phyloP scores from a whole-genome alignment of 1,140 invertebrate genomes.

The Drosophila biarmipes region DNA sequence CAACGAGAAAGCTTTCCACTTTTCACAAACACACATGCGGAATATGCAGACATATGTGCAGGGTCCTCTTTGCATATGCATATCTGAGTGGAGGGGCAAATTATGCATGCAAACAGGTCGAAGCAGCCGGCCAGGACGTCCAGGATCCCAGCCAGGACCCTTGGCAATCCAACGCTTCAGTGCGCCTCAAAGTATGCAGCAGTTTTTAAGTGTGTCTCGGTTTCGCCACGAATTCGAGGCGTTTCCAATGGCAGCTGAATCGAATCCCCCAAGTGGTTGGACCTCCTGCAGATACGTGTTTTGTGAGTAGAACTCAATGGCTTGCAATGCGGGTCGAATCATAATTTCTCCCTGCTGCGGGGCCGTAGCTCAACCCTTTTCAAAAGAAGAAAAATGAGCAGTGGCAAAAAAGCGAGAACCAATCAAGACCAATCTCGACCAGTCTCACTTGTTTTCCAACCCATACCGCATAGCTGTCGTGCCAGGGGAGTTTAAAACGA shows the following conservation, averaged over 20 bases:
- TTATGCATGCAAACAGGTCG: constrained; percentile 56
- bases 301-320: constrained; percentile 40
- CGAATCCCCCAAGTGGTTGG: constrained; percentile 5
- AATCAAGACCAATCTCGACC: constrained; percentile 35
- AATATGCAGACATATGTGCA: constrained; percentile 24
- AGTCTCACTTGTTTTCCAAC: constrained; percentile 23
- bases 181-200: constrained; percentile 70
- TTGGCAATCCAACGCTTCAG: constrained; percentile 59
- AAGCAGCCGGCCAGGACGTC: constrained; percentile 31
- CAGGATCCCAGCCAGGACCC: constrained; percentile 33
- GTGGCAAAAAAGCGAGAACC: neutral
- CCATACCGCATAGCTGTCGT: constrained; percentile 22
- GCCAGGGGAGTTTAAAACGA: constrained; percentile 24
- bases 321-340: constrained; percentile 25
- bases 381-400: constrained; percentile 22
- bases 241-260: constrained; percentile 23
- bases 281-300: constrained; percentile 20
- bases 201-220: constrained; percentile 38
- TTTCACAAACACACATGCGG: constrained; percentile 5
- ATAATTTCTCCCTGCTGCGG: constrained; percentile 17
- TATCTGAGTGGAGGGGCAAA: constrained; percentile 39
- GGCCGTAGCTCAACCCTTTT: constrained; percentile 15
- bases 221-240: constrained; percentile 37
- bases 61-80: constrained; percentile 47
- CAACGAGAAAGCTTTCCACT: constrained; percentile 41